phyloP scores from a whole-genome alignment of 1,140 invertebrate species.

The Aphelenchoides fujianensis region DNA sequence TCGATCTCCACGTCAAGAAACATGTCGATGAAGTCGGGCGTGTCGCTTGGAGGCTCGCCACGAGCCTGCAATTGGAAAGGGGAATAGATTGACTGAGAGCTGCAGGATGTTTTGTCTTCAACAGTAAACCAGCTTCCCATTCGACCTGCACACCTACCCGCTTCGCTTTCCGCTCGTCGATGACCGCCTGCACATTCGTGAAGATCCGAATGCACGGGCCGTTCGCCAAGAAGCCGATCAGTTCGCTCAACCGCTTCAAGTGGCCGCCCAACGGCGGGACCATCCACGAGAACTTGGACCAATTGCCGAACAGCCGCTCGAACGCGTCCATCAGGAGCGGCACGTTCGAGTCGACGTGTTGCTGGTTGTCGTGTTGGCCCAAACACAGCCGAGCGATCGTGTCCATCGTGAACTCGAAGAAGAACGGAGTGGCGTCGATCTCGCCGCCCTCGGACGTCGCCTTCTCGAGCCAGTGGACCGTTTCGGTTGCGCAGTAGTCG shows the following conservation, averaged over 20 bases:
- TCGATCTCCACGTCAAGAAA: background rate
- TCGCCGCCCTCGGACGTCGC: background rate
- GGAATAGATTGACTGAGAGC: too few species aligned
- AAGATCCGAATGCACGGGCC: background rate
- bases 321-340: background rate
- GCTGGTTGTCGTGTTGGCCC: background rate
- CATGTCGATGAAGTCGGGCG: constrained; percentile 1
- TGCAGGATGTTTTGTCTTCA: too few species aligned
- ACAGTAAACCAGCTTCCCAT: background rate
- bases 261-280: background rate
- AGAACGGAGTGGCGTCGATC: background rate
- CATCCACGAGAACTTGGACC: background rate
- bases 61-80: background rate
- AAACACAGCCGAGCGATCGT: background rate
- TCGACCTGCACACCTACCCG: too few species aligned
- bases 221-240: background rate
- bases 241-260: background rate
- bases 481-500: background rate
- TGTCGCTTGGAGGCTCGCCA: background rate
- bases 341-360: background rate
- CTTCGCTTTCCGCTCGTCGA: constrained; percentile 9
- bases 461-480: background rate
- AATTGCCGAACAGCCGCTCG: background rate
- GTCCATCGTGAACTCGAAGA: background rate
- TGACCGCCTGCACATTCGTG: background rate